Conservation (phyloP, 2,113 vertebrate genomes). For the Motacilla tschutschensis region DNA sequence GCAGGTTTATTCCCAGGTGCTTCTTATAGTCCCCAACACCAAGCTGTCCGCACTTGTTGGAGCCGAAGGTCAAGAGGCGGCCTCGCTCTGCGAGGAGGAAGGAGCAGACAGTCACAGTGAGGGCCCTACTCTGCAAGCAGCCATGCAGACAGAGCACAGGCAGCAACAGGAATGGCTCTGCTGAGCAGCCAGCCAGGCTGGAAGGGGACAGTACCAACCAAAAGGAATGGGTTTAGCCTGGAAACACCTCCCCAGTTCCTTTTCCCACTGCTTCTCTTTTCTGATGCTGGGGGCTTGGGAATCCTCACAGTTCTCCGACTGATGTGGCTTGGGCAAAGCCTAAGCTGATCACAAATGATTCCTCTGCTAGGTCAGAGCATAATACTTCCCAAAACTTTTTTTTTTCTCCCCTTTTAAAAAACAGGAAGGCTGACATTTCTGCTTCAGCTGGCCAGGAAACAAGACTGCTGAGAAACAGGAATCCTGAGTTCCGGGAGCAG, state of each 20-base stretch:
- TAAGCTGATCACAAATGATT: neutral
- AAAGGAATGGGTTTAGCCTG: neutral
- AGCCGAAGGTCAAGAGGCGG: slow-evolving; percentile 92
- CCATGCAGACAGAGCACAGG: neutral
- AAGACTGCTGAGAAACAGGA: neutral
- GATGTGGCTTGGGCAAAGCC: neutral
- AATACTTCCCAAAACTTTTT: neutral
- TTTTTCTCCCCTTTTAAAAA: neutral
- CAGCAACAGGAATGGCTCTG: neutral
- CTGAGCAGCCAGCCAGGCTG: neutral
- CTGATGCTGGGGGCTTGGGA: neutral
- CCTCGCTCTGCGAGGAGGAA: slow-evolving; percentile 81
- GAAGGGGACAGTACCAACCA: neutral
- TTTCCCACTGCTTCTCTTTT: neutral
- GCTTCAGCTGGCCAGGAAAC: slow-evolving; percentile 3
- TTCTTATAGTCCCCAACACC: slow-evolving; percentile 96
- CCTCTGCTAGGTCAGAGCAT: neutral
- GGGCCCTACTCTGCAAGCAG: neutral
- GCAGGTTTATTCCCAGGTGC: slow-evolving; percentile 88
- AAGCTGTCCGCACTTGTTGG: slow-evolving; percentile 94
- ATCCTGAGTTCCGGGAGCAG: neutral
- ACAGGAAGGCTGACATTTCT: neutral
- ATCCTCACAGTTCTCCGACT: neutral
- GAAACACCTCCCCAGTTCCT: neutral
- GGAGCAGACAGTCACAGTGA: neutral